Evolutionary conservation across 2,888 invertebrate genomes (phyloP), one percentile per base, ranked within the genome.

Genomic region (Pammene aurita): DNA sequence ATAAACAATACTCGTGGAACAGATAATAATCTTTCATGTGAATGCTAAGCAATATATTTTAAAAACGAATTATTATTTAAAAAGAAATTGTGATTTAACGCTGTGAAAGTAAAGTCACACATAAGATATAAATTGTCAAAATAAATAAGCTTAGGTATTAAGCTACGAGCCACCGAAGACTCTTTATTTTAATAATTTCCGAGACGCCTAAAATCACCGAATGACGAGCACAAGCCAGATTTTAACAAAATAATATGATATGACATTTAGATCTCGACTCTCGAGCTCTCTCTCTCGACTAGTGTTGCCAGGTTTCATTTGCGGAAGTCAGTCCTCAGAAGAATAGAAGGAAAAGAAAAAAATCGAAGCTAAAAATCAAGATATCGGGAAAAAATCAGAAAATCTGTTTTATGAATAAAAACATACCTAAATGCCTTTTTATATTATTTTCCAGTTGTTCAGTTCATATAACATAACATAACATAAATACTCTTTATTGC

Each of bases 1-100:
- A 77, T 82, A 84, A 84, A 85, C 82, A 85, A 48, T 81, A 83
- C 80, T 76, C 72, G 72, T 75, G 74, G 75, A 75, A 72, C 72
- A 75, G 75, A 77, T 70, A 72, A 82, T 82, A 81, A 84, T 80
- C 83, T 78, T 79, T 75, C 46, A 41, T 44, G 34, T 62, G 5
- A 35, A 60, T 34, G 35, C n/a, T 11, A 16, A 64, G 14, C 9
- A 48, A 48, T 48, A 26, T 16, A 34, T 48, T 14, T 44, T 52
- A 16, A 18, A 58, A 18, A 35, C 16, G 11, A 42, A 46, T 58
- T 34, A 18, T 26, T 65, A 60, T 58, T n/a, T 38, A 42, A 60
- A 64, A 46, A 18, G 38, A 69, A 38, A 35, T 46, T 38, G 16
- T 54, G 26, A 69, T 60, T 64, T 65, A 46, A 14, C 65, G 46